A percentile compares a stretch with the other conserved stretches of the same genome.
Conservation (phyloP, 2,113 vertebrate species). For the Isichthys henryi region DNA sequence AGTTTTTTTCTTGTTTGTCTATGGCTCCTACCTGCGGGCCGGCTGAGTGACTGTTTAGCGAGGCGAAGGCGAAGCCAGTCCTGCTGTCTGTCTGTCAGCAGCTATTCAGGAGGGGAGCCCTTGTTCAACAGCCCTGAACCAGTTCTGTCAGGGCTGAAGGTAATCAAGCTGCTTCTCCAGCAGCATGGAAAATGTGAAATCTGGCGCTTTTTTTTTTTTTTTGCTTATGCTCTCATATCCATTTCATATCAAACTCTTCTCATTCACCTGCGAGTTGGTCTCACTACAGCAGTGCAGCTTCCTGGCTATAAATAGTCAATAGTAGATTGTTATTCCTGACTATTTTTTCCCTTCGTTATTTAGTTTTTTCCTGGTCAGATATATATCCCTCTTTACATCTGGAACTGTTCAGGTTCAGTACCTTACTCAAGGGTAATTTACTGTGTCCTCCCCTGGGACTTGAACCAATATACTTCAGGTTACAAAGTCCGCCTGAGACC, state of each 20-base stretch:
- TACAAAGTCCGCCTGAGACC: not conserved
- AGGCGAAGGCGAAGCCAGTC: not conserved
- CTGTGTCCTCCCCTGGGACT: not conserved
- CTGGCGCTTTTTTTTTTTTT: not conserved
- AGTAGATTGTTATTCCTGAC: not conserved
- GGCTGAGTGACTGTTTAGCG: not conserved
- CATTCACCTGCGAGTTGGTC: not conserved
- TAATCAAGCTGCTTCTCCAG: not conserved
- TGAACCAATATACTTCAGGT: not conserved
- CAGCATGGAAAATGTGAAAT: conserved; percentile 3
- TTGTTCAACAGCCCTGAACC: conserved; percentile 5
- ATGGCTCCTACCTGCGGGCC: not conserved
- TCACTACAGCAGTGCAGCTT: not conserved
- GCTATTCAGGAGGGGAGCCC: not conserved
- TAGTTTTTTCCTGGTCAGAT: not conserved
- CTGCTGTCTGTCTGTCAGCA: conserved; percentile 4
- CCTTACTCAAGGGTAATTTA: not conserved
- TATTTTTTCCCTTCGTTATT: not conserved
- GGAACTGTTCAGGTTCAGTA: not conserved
- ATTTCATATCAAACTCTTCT: not conserved
- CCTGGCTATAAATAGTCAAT: not conserved
- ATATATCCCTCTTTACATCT: not conserved
- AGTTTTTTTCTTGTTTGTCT: conserved; percentile 3
- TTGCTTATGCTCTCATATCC: not conserved
- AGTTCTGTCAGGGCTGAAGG: not conserved